These are phyloP conservation scores for Anniella stebbinsi DNA, from an alignment of 2,797 vertebrate genomes.

Conservation along the genomic window DNA sequence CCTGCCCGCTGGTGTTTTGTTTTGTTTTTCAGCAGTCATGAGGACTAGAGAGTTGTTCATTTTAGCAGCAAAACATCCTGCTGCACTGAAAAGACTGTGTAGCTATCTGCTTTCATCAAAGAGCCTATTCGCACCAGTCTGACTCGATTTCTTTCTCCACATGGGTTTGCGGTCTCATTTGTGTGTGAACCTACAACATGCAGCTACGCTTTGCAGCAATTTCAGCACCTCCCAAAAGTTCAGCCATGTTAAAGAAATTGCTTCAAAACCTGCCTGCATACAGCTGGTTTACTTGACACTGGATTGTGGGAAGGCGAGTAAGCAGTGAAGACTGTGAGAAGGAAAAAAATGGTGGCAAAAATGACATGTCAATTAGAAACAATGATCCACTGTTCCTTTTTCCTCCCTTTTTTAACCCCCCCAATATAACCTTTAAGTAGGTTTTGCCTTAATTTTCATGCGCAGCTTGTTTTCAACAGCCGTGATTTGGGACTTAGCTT, in stretches of 20 bases:
- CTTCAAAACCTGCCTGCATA: neutral
- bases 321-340: no score
- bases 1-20: neutral
- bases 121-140: neutral
- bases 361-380: neutral
- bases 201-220: neutral
- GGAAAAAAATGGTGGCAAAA: neutral
- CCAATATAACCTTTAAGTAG: neutral
- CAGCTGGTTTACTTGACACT: neutral
- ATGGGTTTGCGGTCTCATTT: neutral
- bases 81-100: neutral
- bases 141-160: neutral
- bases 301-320: neutral
- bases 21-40: neutral
- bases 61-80: neutral
- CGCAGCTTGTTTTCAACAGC: constrained; percentile 20
- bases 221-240: neutral
- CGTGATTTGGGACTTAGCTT: constrained; percentile 44
- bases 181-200: neutral
- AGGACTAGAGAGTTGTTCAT: neutral
- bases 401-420: neutral
- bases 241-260: no score
- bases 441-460: constrained; percentile 25
- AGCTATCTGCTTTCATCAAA: neutral
- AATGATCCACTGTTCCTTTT: neutral